These are phyloP conservation scores for Chromobotia macracanthus DNA, from an alignment of 2,797 vertebrate species.

Conservation along the genomic window DNA sequence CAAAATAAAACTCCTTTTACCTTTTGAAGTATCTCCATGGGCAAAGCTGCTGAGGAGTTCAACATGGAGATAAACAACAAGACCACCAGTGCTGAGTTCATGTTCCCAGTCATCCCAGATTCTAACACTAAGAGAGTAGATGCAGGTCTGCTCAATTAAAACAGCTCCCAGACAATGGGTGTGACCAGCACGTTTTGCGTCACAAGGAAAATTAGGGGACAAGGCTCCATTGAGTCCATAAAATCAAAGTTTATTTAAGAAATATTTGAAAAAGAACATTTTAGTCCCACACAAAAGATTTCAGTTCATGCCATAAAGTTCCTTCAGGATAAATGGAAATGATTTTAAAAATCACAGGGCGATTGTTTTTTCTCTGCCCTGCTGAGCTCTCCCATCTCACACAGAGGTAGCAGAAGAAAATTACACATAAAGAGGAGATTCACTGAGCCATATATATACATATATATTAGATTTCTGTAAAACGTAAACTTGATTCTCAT, in stretches of 20 bases:
- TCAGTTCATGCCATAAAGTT: constrained; percentile 52
- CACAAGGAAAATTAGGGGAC: constrained; percentile 40
- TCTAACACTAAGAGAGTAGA: not conserved
- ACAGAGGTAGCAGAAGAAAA: constrained; percentile 62
- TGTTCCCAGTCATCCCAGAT: constrained; percentile 33
- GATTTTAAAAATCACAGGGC: constrained; percentile 30
- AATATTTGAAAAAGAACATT: constrained; percentile 39
- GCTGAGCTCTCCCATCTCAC: constrained; percentile 55
- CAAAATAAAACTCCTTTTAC: constrained; percentile 16
- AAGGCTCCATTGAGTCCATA: constrained; percentile 27
- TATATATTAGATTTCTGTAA: constrained; percentile 48
- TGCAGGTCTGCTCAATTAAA: constrained; percentile 28
- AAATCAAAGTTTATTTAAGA: constrained; percentile 59
- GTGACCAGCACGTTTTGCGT: constrained; percentile 32
- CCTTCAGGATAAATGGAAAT: constrained; percentile 47
- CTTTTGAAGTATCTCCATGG: constrained; percentile 44
- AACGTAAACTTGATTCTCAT: constrained; percentile 55
- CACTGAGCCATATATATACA: constrained; percentile 38
- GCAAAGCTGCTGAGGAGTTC: constrained; percentile 30
- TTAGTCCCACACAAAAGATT: constrained; percentile 46
- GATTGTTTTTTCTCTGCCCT: not conserved
- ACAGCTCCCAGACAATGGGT: constrained; percentile 40
- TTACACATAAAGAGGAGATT: constrained; percentile 42
- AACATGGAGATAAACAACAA: constrained; percentile 45
- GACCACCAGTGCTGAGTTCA: constrained; percentile 43